Base-by-base conservation (phyloP, 2,113 vertebrate genomes). In the Malurus cyaneus region DNA sequence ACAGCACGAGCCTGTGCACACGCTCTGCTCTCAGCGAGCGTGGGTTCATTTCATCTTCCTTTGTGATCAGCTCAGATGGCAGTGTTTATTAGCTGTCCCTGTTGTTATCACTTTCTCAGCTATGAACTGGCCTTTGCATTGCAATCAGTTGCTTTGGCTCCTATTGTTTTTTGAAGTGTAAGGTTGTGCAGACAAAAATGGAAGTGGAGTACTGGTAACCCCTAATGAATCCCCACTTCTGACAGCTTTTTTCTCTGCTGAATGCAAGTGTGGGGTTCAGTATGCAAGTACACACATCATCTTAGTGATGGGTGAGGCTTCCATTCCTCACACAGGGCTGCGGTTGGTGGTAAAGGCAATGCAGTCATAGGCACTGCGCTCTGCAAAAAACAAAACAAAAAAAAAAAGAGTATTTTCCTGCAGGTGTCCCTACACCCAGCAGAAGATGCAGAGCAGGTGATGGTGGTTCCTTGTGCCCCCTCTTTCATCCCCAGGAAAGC, bases 1-100 rank as follows among this genome's bases (percentile, higher is more conserved):
- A 57, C 26, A 47, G 20, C 65, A 39, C 5, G 4, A 47, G 56
- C n/a, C 60, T 3, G 0, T 8, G 66, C 1, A 1, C 16, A 5
- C 1, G 0, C 20, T 29, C 44, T 3, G 4, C 56, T 80, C 52
- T 57, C 86, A 67, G 52, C 8, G 16, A 76, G 20, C 18, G 6
- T 3, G 61, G 24, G 14, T 83, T 92, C 53, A n/a, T 62, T 80
- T 57, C 5, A 16, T 36, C 53, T 80, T 80, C 39, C 49, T 6
- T 34, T 59, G n/a, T n/a, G 49, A 14, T 11, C 46, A 46, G 74
- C 23, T 64, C 32, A 72, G 85, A 64, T 14, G 3, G 12, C 84
- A 49, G 54, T 50, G 21, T 39, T 61, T 76, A 24, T 53, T 83
- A 76, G n/a, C 52, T 87, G 72, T 18, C 50, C 3, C 4, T 19